Base-by-base conservation (phyloP, 2,797 vertebrate genomes). In the Limosa lapponica region DNA sequence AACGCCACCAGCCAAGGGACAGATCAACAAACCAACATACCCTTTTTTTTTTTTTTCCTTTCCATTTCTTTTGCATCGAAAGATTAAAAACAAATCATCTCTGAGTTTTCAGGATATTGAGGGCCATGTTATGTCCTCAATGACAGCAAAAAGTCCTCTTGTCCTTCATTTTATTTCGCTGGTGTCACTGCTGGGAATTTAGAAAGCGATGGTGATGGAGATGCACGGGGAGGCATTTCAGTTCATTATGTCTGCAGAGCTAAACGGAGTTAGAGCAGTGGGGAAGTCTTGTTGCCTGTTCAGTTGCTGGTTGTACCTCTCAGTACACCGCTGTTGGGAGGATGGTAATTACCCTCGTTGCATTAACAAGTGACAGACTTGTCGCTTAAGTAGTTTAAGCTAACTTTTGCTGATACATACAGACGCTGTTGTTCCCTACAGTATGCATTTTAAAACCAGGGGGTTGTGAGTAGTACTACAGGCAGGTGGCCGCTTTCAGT, bases 71-170 rank as follows among this genome's bases (percentile, higher is more conserved):
- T 59, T 39, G 1, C 34, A 36, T 13, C 23, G 28, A 44, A 80
- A 57, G 9, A 36, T 48, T 12, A 13, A 54, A 32, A 11, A 32
- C 6, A 46, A 30, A 16, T 5, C 4, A 5, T 7, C n/a, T 52
- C 10, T 43, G 36, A 24, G 28, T 51, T 78, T 37, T 62, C 36
- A 39, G 49, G 41, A 2, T 61, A 13, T n/a, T 75, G 44, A 25
- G 3, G 11, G 20, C 19, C 9, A 2, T 4, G 0, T 34, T 23
- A 25, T 57, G 15, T 27, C 58, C 37, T 65, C 25, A 13, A 1
- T 30, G 51, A 20, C 51, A 30, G 16, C 10, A 10, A 51, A 49
- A 39, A 44, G 41, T 73, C 10, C 14, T 46, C 30, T 41, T 57
- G 14, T 44, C 43, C 43, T 79, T 66, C 10, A 3, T 89, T 67